phyloP scores from a whole-genome alignment of 2,888 invertebrate species.

The Cryptus viduatorius region DNA sequence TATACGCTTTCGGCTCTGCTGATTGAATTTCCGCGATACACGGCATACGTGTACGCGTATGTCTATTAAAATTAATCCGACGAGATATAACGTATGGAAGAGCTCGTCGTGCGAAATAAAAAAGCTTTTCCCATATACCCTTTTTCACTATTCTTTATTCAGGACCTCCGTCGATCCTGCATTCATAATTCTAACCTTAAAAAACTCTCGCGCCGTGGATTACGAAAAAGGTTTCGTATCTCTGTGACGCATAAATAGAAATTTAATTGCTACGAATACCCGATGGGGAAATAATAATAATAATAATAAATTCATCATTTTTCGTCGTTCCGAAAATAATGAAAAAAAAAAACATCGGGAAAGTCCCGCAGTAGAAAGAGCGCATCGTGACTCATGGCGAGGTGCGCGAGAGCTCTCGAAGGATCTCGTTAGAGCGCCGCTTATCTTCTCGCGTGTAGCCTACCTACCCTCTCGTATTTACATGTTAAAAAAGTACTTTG shows the following conservation, averaged over 20 bases:
- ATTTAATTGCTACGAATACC: too few species aligned
- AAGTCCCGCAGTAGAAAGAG: neutral
- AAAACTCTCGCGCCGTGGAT: too few species aligned
- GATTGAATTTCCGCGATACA: conserved; percentile 56
- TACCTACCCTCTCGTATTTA: conserved; percentile 20
- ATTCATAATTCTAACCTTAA: neutral
- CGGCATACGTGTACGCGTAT: neutral
- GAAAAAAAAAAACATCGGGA: neutral
- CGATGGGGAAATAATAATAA: neutral
- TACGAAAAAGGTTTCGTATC: too few species aligned
- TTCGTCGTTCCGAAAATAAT: neutral
- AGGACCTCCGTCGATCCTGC: neutral
- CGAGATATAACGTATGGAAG: conserved; percentile 14
- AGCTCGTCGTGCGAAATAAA: conserved; percentile 1
- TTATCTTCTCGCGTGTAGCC: conserved; percentile 25
- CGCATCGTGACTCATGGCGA: conserved; percentile 32
- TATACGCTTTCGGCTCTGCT: conserved; percentile 44
- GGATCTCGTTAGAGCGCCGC: conserved; percentile 17
- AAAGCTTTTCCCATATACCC: neutral
- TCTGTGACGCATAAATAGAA: too few species aligned
- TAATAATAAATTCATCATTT: neutral
- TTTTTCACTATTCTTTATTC: neutral
- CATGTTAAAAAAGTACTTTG: conserved; percentile 26
- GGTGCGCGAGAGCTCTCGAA: conserved; percentile 12
- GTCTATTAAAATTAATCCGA: conserved; percentile 23